These are phyloP conservation scores for Seriola quinqueradiata DNA, from an alignment of 2,113 vertebrate species.

Conservation along the genomic window DNA sequence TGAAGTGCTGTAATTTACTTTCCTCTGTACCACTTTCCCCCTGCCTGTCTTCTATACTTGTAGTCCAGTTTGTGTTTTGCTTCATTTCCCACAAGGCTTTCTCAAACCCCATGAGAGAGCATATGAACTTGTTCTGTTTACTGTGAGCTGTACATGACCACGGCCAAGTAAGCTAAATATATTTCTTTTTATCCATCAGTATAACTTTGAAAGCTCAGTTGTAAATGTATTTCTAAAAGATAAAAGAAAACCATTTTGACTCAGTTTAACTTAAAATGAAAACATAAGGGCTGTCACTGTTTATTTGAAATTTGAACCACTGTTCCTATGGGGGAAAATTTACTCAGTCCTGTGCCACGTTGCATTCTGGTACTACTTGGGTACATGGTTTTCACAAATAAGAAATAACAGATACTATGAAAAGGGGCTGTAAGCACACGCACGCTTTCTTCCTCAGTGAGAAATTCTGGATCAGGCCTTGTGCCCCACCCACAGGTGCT, in stretches of 20 bases:
- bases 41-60: neutral
- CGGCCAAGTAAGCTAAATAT: slow-evolving; percentile 11
- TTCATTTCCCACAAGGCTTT: slow-evolving; percentile 53
- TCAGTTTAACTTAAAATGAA: neutral
- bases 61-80: slow-evolving; percentile 31
- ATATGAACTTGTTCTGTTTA: slow-evolving; percentile 53
- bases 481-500: no score
- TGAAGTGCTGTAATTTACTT: slow-evolving; percentile 62
- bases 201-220: neutral
- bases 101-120: slow-evolving; percentile 18
- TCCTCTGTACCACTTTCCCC: slow-evolving; percentile 35
- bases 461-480: no score
- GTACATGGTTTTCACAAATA: no score
- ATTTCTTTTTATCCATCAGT: neutral
- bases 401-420: no score
- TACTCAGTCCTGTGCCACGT: neutral
- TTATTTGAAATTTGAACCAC: neutral
- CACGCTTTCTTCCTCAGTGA: no score
- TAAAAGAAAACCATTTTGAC: neutral
- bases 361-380: neutral
- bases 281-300: neutral
- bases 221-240: slow-evolving; percentile 2
- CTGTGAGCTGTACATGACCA: slow-evolving; percentile 16
- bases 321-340: neutral
- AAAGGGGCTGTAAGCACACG: no score